Conservation (phyloP, 2,888 invertebrate species). For the Sthenelais limicola region DNA sequence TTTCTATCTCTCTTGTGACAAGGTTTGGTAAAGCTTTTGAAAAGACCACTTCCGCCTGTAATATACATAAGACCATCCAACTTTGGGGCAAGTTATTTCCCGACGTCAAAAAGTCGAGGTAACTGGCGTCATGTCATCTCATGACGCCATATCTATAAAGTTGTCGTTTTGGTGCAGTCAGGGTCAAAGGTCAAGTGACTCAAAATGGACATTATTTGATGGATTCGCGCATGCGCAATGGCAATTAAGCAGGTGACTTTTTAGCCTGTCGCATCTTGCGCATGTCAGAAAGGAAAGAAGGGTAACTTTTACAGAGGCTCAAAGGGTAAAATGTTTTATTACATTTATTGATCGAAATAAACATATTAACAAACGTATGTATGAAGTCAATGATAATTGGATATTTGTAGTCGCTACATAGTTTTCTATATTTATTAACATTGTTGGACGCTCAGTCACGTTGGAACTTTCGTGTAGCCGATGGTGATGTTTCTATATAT, state of each 20-base stretch:
- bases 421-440: constrained; percentile 36
- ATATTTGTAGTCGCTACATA: constrained; percentile 37
- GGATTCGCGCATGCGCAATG: constrained; percentile 28
- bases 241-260: constrained; percentile 37
- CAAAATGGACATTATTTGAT: constrained; percentile 1
- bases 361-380: constrained; percentile 23
- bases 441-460: constrained; percentile 32
- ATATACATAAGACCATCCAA: constrained; percentile 34
- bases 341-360: constrained; percentile 16
- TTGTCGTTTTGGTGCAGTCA: constrained; percentile 36
- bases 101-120: constrained; percentile 9
- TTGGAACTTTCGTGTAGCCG: not conserved
- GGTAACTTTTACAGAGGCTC: constrained; percentile 35
- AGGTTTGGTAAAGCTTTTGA: too few species aligned
- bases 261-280: constrained; percentile 32
- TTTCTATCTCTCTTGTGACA: too few species aligned
- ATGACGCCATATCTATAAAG: not conserved
- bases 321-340: constrained; percentile 31
- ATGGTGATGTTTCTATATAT: constrained; percentile 4
- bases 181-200: constrained; percentile 28
- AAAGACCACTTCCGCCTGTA: constrained; percentile 34
- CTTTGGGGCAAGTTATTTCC: constrained; percentile 34
- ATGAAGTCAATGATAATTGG: constrained; percentile 23
- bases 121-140: not conserved
- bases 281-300: constrained; percentile 11